Base-by-base conservation (phyloP, 2,113 vertebrate genomes). In the Epinephelus cyanopodus region DNA sequence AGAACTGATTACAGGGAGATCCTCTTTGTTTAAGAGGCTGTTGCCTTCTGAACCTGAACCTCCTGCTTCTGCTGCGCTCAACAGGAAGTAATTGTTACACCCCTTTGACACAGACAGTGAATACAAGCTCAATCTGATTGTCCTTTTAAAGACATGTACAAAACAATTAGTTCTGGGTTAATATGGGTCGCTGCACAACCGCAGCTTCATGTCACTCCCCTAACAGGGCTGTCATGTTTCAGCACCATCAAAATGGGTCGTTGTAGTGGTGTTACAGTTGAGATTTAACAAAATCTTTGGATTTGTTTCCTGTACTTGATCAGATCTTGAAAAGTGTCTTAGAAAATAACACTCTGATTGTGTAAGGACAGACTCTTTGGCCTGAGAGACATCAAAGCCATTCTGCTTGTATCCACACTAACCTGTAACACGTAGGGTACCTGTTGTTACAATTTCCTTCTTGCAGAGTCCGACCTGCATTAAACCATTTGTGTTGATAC, bases 1-100 rank as follows among this genome's bases (percentile, higher is more conserved):
- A 61, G 56, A 56, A 57, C 29, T 64, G 62, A 67, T 58, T 52
- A 18, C 48, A 27, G 21, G n/a, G n/a, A 53, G 61, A 17, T 52
- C 61, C 19, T 53, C 21, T 53, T 73, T 60, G 45, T 64, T 68
- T 12, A 50, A 57, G 74, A 62, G 56, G 37, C 47, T 39, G 39
- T 58, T 54, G 45, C 33, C 70, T 37, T 39, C 18, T 72, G 37
- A 80, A 72, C 45, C 70, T 66, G 45, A 66, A 61, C 71, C 58
- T 14, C 6, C 10, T 17, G 18, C 10, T 14, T 71, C 39, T 15
- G 27, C 72, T 58, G 27, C 12, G 1, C 54, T 63, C 74, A 14
- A 48, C 56, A 79, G 61, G 81, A 86, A 74, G 54, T 39, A 19
- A 39, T 57, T 57, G 65, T 27, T 52, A 63, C 5, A 53, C 23